Evolutionary conservation across 1,140 invertebrate species (phyloP).

Genomic region (Eriocheir sinensis): DNA sequence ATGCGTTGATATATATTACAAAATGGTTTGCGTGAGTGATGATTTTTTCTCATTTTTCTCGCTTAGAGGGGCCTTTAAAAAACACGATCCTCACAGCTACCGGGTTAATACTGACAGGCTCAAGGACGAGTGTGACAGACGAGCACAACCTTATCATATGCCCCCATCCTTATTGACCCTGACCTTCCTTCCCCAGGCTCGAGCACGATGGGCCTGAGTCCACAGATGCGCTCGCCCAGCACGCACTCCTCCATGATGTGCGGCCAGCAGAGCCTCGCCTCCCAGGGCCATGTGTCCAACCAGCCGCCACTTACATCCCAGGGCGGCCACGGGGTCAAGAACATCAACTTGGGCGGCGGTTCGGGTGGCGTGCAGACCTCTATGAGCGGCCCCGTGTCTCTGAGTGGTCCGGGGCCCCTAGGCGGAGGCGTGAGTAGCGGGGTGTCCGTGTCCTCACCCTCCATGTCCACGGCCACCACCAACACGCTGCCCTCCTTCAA

Average conservation of each 20-base stretch:
- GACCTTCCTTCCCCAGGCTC: slow-evolving; percentile 29
- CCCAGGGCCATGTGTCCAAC: slow-evolving; percentile 30
- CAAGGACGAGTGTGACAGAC: too few relatives aligned
- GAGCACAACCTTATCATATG: too few relatives aligned
- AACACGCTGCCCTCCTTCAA: slow-evolving; percentile 69
- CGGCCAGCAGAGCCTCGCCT: neutral
- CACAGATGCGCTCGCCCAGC: neutral
- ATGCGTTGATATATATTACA: too few relatives aligned
- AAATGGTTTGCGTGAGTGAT: too few relatives aligned
- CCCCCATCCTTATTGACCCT: too few relatives aligned
- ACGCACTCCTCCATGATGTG: slow-evolving; percentile 46
- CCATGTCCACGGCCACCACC: slow-evolving; percentile 57
- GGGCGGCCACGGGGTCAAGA: slow-evolving; percentile 59
- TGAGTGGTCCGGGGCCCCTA: slow-evolving; percentile 1
- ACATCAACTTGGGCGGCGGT: slow-evolving; percentile 21
- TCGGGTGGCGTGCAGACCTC: neutral
- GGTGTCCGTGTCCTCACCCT: slow-evolving; percentile 46
- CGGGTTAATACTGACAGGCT: too few relatives aligned
- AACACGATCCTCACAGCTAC: too few relatives aligned
- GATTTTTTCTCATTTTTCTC: too few relatives aligned
- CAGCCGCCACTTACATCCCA: slow-evolving; percentile 48
- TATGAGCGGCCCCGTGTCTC: neutral
- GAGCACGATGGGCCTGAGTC: neutral
- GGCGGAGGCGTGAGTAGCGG: neutral
- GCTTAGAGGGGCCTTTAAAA: too few relatives aligned